Base-by-base conservation (phyloP, 2,888 invertebrate species). In the Slavum lentiscoides region DNA sequence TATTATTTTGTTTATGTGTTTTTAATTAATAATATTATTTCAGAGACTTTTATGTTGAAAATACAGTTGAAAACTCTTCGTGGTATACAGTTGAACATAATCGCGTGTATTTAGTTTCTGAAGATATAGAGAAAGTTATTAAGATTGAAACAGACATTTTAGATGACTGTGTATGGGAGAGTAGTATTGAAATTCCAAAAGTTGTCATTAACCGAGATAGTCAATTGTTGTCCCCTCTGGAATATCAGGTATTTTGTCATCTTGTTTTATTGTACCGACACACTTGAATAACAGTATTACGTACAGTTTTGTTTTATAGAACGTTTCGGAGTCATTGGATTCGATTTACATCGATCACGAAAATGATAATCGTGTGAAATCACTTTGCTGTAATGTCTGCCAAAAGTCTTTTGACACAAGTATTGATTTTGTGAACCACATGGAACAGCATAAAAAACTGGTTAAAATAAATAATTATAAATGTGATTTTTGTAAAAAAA, bases 401-500 rank as follows among this genome's bases (percentile, higher is more conserved):
- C 19, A n/a, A 62, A 30, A 39, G 55, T 6, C 8, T 11, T 70
- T 70, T 23, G 37, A 4, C 19, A 39, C 58, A 9, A 19, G 58
- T 66, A 37, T 39, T 64, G 19, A 64, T 64, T 23, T 72, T 2
- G 15, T 72, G 15, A 64, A 39, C 0, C 80, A 72, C n/a, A 43
- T 58, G 39, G 64, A 19, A 8, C 9, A 72, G 58, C 75, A 67
- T 30, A 59, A 39, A 59, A 59, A 15, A n/a, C 23, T 4, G 17
- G 9, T 43, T 17, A 58, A 67, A 58, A 30, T 37, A 62, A n/a
- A 64, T 43, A 7, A 8, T 55, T 21, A 39, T 67, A 59, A 75
- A 68, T 80, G 80, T 23, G 23, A 72, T 9, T 43, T 43, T n/a
- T 80, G 80, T 64, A 64, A 39, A 17, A 58, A 66, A 66, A 39